Percentiles rank a stretch among this genome's conserved stretches.
Evolutionary conservation across 2,797 vertebrate genomes (phyloP).

Genomic region (Gallinago solitaria): DNA sequence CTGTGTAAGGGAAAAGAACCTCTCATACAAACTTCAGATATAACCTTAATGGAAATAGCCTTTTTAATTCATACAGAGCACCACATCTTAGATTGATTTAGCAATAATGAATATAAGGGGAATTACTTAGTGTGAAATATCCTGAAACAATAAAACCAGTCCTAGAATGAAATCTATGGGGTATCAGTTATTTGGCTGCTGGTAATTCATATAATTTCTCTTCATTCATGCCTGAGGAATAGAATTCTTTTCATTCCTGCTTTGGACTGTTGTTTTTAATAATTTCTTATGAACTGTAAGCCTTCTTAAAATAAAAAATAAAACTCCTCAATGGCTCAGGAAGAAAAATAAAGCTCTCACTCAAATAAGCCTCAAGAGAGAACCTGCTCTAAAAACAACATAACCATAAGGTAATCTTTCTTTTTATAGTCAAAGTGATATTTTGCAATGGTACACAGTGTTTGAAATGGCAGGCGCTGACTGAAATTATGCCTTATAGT

Average conservation of each 20-base stretch:
- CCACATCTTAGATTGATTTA: background rate
- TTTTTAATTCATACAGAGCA: background rate
- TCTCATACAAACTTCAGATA: background rate
- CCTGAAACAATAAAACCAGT: background rate
- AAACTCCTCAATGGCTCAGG: background rate
- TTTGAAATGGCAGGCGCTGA: background rate
- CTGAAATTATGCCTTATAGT: background rate
- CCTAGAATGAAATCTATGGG: background rate
- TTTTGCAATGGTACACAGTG: background rate
- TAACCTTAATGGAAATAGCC: background rate
- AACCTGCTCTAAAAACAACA: background rate
- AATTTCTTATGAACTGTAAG: background rate
- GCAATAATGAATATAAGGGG: background rate
- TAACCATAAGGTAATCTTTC: background rate
- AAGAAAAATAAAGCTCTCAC: background rate
- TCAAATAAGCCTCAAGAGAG: background rate
- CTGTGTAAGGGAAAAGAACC: background rate
- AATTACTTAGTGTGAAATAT: background rate
- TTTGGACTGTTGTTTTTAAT: background rate
- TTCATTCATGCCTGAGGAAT: background rate
- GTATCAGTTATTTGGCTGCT: background rate
- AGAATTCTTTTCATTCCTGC: background rate
- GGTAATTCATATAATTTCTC: background rate
- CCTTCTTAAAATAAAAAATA: background rate
- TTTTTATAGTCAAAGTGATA: slow-evolving; percentile 5